Base-by-base conservation (phyloP, 1,140 invertebrate species). In the Drosophila teissieri region DNA sequence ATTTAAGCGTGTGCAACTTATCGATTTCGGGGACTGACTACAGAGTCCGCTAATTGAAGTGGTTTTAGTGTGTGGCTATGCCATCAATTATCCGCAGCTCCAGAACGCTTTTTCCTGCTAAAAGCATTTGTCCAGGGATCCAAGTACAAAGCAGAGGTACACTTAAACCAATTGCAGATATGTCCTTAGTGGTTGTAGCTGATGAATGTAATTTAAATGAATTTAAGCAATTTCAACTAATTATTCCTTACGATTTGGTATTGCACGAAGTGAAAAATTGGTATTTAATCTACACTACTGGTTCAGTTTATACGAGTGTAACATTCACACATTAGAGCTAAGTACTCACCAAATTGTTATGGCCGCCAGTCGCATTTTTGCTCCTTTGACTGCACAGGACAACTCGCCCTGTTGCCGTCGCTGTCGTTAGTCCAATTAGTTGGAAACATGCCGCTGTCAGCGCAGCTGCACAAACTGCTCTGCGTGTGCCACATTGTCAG, bases 1-100 rank as follows among this genome's bases (percentile, higher is more conserved):
- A 88, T 88, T 89, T 89, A 80, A 84, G 54, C 75, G 44, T 60
- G 48, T 63, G 67, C 73, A 85, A 88, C 63, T 80, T 88, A 88
- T 88, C 84, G 83, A 88, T 89, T 76, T 68, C 27, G 62, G 58
- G 61, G 37, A 62, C 48, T 27, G 64, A 67, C 63, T 51, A 39
- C 34, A 37, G 68, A 45, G 46, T 65, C 44, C 63, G 76, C 84
- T 88, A 88, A 88, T 88, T 88, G 84, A 88, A 88, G 83, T 83
- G 84, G 83, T 79, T 83, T 58, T 44, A 53, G 34, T 75, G 37
- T 69, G 36, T 36, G 51, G 42, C 65, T 37, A 63, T 51, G 70
- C 72, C 80, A 88, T 88, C 84, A 88, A 88, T 88, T 88, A 89
- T 73, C 72, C 63, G 52, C 60, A 67, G 67, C 67, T 64, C 68